Evolutionary conservation across 2,797 vertebrate species (phyloP).

Genomic region (Lophotriccus pileatus): DNA sequence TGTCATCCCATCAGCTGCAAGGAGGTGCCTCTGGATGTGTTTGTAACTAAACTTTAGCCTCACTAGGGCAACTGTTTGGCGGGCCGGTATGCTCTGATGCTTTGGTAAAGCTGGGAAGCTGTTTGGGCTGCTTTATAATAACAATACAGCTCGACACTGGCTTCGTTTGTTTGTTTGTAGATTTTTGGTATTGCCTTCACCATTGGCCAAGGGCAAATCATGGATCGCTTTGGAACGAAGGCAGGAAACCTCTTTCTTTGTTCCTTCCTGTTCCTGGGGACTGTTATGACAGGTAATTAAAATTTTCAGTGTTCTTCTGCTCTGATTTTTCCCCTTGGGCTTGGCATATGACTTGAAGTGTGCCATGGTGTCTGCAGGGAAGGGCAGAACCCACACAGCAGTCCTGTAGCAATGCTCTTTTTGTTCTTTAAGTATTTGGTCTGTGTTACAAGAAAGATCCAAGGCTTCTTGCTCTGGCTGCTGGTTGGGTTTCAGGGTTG

Average conservation of each 20-base stretch:
- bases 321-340: not conserved
- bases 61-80: not conserved
- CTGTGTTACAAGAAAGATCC: not conserved
- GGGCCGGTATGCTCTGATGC: not conserved
- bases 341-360: not conserved
- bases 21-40: not conserved
- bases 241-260: conserved; percentile 90
- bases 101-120: not conserved
- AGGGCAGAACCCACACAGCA: not conserved
- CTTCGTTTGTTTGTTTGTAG: conserved; percentile 72
- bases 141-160: not conserved
- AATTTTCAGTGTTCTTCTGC: not conserved
- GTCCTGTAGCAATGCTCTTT: not conserved
- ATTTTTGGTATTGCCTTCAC: conserved; percentile 96
- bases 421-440: not conserved
- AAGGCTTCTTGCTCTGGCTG: not conserved
- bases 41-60: not conserved
- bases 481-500: not conserved
- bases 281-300: conserved; percentile 82
- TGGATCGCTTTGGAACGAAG: conserved; percentile 82
- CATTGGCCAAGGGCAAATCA: conserved; percentile 88
- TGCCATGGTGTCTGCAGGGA: not conserved
- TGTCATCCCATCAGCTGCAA: not conserved
- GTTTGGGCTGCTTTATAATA: not conserved
- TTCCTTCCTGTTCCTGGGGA: conserved; percentile 84